A percentile compares a stretch with the other conserved stretches of the same genome.
These are phyloP conservation scores for Spheniscus humboldti DNA, from an alignment of 2,797 vertebrate species.

Conservation along the genomic window DNA sequence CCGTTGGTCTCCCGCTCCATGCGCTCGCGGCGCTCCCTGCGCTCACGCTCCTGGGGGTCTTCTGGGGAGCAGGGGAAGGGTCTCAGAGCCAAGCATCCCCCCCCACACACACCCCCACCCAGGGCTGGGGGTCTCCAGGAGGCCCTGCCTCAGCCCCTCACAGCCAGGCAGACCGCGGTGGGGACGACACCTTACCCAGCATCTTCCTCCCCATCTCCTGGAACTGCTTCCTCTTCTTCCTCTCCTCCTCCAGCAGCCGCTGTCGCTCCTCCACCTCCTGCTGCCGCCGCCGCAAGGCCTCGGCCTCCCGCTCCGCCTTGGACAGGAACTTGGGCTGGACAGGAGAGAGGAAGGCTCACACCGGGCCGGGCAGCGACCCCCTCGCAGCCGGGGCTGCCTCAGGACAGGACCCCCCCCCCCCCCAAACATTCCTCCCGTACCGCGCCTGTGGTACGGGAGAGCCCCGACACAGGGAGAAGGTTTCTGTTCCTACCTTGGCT, in stretches of 20 bases:
- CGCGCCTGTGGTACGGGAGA: fast-evolving
- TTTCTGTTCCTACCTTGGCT: conserved; percentile 80
- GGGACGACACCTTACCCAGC: conserved; percentile 80
- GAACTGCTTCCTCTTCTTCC: conserved; percentile 92
- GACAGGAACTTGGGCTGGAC: conserved; percentile 94
- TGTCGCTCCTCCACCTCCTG: conserved; percentile 87
- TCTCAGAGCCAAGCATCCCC: neutral
- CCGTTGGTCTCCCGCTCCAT: conserved; percentile 96
- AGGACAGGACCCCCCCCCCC: neutral
- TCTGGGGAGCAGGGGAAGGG: conserved; percentile 73
- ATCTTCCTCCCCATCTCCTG: conserved; percentile 97
- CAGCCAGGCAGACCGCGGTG: fast-evolving
- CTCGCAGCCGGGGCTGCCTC: fast-evolving
- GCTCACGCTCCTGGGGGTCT: conserved; percentile 95
- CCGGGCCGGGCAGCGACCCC: fast-evolving
- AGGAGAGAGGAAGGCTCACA: neutral
- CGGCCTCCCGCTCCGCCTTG: conserved; percentile 90
- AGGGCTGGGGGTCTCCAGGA: neutral
- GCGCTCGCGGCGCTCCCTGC: conserved; percentile 89
- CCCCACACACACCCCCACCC: fast-evolving
- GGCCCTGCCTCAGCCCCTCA: neutral
- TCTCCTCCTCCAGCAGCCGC: conserved; percentile 86
- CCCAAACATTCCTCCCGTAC: fast-evolving
- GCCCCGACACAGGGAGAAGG: fast-evolving
- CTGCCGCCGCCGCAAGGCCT: conserved; percentile 89